Evolutionary conservation across 2,888 invertebrate species (phyloP).

Genomic region (Phragmatobia fuliginosa): DNA sequence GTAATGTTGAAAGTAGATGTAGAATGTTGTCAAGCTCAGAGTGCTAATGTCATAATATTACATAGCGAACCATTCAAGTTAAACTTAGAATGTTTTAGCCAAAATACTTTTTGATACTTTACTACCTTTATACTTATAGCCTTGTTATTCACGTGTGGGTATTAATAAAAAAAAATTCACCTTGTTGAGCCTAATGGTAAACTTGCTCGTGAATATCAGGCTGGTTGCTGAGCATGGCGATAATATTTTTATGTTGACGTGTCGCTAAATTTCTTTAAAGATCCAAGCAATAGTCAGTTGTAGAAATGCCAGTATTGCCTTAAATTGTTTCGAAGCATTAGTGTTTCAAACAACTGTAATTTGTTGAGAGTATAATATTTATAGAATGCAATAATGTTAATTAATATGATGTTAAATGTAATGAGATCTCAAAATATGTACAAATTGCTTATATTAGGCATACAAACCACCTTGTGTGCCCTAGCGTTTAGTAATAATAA

Average conservation of each 20-base stretch:
- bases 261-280: slow-evolving; percentile 39
- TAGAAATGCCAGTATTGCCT: slow-evolving; percentile 70
- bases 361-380: slow-evolving; percentile 55
- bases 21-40: slow-evolving; percentile 46
- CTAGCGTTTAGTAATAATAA: slow-evolving; percentile 72
- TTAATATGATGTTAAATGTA: slow-evolving; percentile 50
- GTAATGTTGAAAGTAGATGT: slow-evolving; percentile 45
- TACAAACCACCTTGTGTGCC: slow-evolving; percentile 59
- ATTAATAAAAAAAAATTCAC: background rate
- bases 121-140: slow-evolving; percentile 31
- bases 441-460: slow-evolving; percentile 56
- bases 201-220: slow-evolving; percentile 27
- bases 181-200: background rate
- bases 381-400: slow-evolving; percentile 59
- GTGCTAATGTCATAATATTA: slow-evolving; percentile 36
- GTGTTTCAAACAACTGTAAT: slow-evolving; percentile 53
- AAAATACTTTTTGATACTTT: slow-evolving; percentile 37
- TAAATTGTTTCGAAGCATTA: slow-evolving; percentile 57
- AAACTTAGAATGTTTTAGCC: slow-evolving; percentile 40
- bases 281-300: slow-evolving; percentile 26
- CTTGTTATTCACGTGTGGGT: slow-evolving; percentile 34
- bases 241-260: slow-evolving; percentile 35
- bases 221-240: slow-evolving; percentile 18
- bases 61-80: slow-evolving; percentile 39
- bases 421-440: slow-evolving; percentile 77